These are phyloP conservation scores for Syngnathus acus DNA, from an alignment of 2,797 vertebrate species.

Conservation along the genomic window DNA sequence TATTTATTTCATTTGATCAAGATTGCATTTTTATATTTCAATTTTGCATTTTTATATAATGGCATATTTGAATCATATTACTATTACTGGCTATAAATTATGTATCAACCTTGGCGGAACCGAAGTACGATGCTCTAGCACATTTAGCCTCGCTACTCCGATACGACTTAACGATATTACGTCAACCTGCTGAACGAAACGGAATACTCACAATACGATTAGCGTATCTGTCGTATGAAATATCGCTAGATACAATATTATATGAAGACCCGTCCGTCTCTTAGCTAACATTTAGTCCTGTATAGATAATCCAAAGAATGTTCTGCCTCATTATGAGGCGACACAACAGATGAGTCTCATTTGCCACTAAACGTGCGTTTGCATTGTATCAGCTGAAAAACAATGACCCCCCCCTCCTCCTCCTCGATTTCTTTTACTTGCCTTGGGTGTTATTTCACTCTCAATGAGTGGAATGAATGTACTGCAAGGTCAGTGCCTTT, in stretches of 20 bases:
- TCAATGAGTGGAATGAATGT: slow-evolving; percentile 44
- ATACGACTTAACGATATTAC: not conserved
- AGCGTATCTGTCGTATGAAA: not conserved
- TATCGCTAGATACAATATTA: not conserved
- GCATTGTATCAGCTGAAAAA: slow-evolving; percentile 19
- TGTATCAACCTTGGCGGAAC: not conserved
- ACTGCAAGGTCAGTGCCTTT: slow-evolving; percentile 25
- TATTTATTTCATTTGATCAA: slow-evolving; percentile 52
- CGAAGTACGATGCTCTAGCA: not conserved
- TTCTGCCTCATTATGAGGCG: not conserved
- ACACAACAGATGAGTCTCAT: slow-evolving; percentile 4
- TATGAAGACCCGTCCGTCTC: too few relatives aligned
- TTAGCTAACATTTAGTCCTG: too few relatives aligned
- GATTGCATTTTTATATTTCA: slow-evolving; percentile 19
- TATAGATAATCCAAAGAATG: not conserved
- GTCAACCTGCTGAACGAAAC: slow-evolving; percentile 3
- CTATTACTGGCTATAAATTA: not conserved
- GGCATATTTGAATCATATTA: not conserved
- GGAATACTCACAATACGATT: not conserved
- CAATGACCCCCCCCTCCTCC: not conserved
- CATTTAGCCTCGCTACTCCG: not conserved
- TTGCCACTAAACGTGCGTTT: slow-evolving; percentile 21
- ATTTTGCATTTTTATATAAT: slow-evolving; percentile 7
- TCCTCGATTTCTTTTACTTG: not conserved
- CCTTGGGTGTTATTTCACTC: slow-evolving; percentile 19